These are phyloP conservation scores for Grammomys dolichurus DNA, from an alignment of 2,113 vertebrate genomes.

Conservation along the genomic window DNA sequence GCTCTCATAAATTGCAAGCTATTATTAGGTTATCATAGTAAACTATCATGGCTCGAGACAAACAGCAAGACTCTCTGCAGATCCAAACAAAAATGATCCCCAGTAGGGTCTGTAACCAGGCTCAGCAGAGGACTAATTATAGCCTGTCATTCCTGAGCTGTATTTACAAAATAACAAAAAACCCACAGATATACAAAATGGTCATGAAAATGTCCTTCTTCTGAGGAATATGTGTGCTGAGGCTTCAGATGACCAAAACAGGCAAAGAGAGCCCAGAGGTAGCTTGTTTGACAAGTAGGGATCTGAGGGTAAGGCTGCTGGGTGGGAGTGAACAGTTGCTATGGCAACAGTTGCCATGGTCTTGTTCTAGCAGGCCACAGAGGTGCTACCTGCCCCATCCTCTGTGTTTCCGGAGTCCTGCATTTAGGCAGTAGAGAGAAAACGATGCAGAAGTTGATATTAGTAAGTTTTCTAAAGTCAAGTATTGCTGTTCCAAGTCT, in stretches of 20 bases:
- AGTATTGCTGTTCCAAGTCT: neutral
- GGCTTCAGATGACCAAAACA: neutral
- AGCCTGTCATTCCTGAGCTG: constrained; percentile 48
- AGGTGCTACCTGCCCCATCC: fast-evolving
- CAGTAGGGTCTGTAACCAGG: neutral
- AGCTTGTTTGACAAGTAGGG: neutral
- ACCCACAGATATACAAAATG: constrained; percentile 10
- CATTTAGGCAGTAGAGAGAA: neutral
- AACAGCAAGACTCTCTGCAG: constrained; percentile 10
- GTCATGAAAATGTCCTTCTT: constrained; percentile 4
- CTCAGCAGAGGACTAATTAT: constrained; percentile 62
- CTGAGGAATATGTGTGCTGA: neutral
- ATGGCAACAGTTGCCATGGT: neutral
- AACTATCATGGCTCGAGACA: constrained; percentile 35
- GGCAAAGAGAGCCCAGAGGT: neutral
- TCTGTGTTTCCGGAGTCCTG: neutral
- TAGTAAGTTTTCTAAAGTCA: neutral
- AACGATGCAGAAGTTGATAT: neutral
- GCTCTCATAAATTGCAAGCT: constrained; percentile 51
- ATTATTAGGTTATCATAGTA: constrained; percentile 65
- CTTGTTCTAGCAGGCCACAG: too few species aligned
- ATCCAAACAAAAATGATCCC: constrained; percentile 47
- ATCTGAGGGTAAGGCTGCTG: neutral
- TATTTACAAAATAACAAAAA: constrained; percentile 24
- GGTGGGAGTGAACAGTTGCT: fast-evolving